phyloP scores from a whole-genome alignment of 2,888 invertebrate species.

The Eristalis intricaria region DNA sequence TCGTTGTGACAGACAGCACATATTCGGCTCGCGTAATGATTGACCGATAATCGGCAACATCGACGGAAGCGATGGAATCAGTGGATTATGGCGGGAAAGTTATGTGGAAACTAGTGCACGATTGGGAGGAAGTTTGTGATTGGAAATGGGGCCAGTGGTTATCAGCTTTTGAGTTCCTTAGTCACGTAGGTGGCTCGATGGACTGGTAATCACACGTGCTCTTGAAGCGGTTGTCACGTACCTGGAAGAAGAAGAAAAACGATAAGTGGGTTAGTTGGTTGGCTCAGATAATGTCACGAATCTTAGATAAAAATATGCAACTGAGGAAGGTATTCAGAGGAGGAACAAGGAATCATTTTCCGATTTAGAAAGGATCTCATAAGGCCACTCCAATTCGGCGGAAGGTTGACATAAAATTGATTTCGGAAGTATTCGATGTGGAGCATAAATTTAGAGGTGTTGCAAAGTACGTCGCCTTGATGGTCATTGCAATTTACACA shows the following conservation, averaged over 20 bases:
- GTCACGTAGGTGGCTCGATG: background rate
- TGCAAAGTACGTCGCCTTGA: background rate
- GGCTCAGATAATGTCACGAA: background rate
- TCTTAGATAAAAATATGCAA: background rate
- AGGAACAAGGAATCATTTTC: background rate
- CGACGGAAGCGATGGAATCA: slow-evolving; percentile 14
- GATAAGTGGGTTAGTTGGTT: background rate
- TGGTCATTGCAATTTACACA: background rate
- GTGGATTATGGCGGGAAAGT: slow-evolving; percentile 40
- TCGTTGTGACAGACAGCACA: slow-evolving; percentile 39
- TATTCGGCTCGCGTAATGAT: slow-evolving; percentile 11
- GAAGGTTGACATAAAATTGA: background rate
- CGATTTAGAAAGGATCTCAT: background rate
- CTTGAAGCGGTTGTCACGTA: slow-evolving; percentile 12
- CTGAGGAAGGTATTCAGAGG: background rate
- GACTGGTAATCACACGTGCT: background rate
- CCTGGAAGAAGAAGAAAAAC: slow-evolving; percentile 29
- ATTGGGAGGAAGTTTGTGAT: slow-evolving; percentile 19
- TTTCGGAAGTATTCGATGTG: background rate
- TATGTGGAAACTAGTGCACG: slow-evolving; percentile 21
- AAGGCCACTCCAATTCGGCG: background rate
- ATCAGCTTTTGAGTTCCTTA: background rate
- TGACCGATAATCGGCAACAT: background rate
- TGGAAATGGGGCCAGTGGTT: slow-evolving; percentile 12
- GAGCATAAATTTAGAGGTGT: background rate